Evolutionary conservation across 2,888 invertebrate species (phyloP).

Genomic region (Cremastobaeus sp.): DNA sequence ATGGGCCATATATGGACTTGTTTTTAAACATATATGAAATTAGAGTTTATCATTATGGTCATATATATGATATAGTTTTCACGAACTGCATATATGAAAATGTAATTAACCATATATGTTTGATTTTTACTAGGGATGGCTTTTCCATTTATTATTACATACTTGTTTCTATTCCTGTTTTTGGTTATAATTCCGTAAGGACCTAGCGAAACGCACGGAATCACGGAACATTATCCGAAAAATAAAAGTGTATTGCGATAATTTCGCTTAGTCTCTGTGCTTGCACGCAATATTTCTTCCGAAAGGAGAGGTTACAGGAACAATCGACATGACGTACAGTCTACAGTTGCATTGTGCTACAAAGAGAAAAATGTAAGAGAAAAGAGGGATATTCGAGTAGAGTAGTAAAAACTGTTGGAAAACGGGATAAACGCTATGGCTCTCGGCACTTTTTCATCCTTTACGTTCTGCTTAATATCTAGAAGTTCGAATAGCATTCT

Average conservation of each 20-base stretch:
- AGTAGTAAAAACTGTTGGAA: slow-evolving; percentile 49
- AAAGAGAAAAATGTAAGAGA: slow-evolving; percentile 48
- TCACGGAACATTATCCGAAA: no score
- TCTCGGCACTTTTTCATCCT: slow-evolving; percentile 46
- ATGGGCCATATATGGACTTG: no score
- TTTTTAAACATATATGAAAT: no score
- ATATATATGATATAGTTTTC: no score
- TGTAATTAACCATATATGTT: no score
- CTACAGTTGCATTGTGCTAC: slow-evolving; percentile 53
- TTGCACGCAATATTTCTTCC: slow-evolving; percentile 49
- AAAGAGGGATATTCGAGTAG: slow-evolving; percentile 40
- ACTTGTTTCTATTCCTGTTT: no score
- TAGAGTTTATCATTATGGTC: no score
- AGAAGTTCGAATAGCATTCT: slow-evolving; percentile 35
- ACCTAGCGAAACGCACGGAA: no score
- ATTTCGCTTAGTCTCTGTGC: slow-evolving; percentile 8
- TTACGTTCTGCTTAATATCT: slow-evolving; percentile 44
- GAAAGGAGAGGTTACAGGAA: slow-evolving; percentile 49
- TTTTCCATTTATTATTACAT: no score
- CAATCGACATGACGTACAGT: slow-evolving; percentile 50
- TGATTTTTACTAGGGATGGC: no score
- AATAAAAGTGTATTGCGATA: background rate
- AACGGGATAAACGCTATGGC: slow-evolving; percentile 53
- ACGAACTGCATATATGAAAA: no score
- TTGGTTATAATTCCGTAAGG: no score